A percentile compares a stretch with the other conserved stretches of the same genome.
These are phyloP conservation scores for Astur gentilis DNA, from an alignment of 2,113 vertebrate genomes.

Conservation along the genomic window DNA sequence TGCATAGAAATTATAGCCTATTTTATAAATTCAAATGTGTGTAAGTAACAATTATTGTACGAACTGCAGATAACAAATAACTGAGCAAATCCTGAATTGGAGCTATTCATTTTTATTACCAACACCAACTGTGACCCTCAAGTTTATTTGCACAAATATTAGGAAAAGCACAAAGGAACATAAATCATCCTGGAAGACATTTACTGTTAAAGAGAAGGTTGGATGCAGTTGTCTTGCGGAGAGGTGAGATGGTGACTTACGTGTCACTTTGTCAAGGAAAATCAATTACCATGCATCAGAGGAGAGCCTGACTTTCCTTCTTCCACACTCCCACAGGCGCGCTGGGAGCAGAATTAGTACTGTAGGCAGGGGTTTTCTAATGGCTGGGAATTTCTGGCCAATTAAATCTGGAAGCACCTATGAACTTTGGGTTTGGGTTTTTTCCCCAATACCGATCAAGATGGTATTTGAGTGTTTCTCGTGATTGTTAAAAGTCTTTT, in stretches of 20 bases:
- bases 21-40: neutral
- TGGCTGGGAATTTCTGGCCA: neutral
- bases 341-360: neutral
- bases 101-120: neutral
- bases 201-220: neutral
- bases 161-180: neutral
- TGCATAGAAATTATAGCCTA: neutral
- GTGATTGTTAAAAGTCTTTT: neutral
- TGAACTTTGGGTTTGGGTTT: neutral
- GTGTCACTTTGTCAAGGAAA: conserved; percentile 13
- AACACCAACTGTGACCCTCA: neutral
- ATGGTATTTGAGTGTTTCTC: neutral
- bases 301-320: neutral
- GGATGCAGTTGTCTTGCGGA: neutral
- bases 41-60: neutral
- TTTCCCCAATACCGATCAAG: neutral
- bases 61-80: neutral
- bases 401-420: neutral
- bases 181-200: neutral
- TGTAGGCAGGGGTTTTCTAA: neutral
- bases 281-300: neutral
- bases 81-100: neutral
- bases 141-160: neutral
- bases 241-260: conserved; percentile 33
- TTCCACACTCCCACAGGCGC: neutral